Evolutionary conservation across 2,888 invertebrate genomes (phyloP).

Genomic region (Ochlodes sylvanus): DNA sequence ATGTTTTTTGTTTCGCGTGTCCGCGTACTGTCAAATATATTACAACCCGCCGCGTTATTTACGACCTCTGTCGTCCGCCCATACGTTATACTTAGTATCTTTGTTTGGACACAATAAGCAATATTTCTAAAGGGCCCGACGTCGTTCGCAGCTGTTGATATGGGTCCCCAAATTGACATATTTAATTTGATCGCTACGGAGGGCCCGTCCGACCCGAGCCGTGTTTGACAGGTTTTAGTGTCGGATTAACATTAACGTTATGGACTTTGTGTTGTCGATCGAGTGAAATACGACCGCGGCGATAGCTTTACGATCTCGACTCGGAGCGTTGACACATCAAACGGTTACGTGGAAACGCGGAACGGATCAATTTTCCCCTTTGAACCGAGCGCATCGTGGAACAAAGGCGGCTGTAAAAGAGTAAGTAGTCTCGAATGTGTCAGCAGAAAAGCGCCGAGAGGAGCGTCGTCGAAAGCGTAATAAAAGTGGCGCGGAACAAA

Average conservation of each 20-base stretch:
- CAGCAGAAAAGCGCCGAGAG: conserved; percentile 73
- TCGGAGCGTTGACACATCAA: conserved; percentile 70
- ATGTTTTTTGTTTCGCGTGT: conserved; percentile 85
- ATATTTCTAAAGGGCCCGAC: conserved; percentile 84
- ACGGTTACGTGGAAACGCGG: conserved; percentile 62
- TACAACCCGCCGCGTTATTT: conserved; percentile 84
- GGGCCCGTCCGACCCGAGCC: conserved; percentile 69
- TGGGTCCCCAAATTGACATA: conserved; percentile 85
- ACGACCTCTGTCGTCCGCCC: conserved; percentile 83
- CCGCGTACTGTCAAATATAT: conserved; percentile 85
- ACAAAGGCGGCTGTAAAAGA: conserved; percentile 76
- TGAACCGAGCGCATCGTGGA: conserved; percentile 68
- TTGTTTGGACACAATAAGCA: conserved; percentile 86
- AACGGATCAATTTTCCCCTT: conserved; percentile 78
- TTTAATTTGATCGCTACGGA: conserved; percentile 84
- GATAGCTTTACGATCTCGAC: conserved; percentile 38
- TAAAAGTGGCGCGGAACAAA: conserved; percentile 82
- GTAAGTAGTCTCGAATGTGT: conserved; percentile 79
- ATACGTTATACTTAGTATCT: conserved; percentile 86
- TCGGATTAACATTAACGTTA: conserved; percentile 81
- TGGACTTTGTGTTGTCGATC: conserved; percentile 75
- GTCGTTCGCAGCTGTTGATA: conserved; percentile 84
- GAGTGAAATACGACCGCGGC: conserved; percentile 50
- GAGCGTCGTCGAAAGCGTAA: conserved; percentile 74
- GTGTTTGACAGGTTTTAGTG: conserved; percentile 83